Conservation (phyloP, 2,113 vertebrate genomes). For the Chiloscyllium plagiosum region DNA sequence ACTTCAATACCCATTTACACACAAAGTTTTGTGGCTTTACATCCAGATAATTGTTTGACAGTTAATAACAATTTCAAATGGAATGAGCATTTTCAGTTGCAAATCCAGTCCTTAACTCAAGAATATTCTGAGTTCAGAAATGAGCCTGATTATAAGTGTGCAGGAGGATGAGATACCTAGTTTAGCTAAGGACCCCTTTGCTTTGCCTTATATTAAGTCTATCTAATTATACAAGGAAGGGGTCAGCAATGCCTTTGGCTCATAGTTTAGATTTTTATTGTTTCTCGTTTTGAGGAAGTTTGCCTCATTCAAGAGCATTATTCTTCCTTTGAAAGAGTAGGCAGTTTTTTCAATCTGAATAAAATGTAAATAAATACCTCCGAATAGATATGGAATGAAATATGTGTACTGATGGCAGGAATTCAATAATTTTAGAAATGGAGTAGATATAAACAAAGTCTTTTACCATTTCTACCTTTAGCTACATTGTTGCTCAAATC, state of each 20-base stretch:
- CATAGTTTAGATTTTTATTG: background rate
- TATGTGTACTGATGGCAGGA: background rate
- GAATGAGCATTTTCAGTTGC: background rate
- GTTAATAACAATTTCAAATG: background rate
- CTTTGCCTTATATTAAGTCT: background rate
- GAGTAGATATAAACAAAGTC: background rate
- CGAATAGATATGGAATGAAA: background rate
- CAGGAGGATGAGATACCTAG: too few species aligned
- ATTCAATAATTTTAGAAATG: background rate
- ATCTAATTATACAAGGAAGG: background rate
- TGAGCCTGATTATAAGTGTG: background rate
- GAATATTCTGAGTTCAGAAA: background rate
- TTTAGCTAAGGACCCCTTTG: background rate
- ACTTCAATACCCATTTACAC: background rate
- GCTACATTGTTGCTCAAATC: background rate
- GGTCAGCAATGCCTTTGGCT: too few species aligned
- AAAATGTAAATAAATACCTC: background rate
- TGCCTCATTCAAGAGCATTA: background rate
- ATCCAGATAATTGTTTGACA: conserved; percentile 19
- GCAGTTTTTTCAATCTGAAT: background rate
- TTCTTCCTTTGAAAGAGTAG: background rate
- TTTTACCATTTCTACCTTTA: background rate
- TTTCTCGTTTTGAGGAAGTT: background rate
- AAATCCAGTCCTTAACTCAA: background rate
- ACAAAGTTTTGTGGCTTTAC: background rate